Evolutionary conservation across 2,888 invertebrate species (phyloP).

Genomic region (Lamproptera curius): DNA sequence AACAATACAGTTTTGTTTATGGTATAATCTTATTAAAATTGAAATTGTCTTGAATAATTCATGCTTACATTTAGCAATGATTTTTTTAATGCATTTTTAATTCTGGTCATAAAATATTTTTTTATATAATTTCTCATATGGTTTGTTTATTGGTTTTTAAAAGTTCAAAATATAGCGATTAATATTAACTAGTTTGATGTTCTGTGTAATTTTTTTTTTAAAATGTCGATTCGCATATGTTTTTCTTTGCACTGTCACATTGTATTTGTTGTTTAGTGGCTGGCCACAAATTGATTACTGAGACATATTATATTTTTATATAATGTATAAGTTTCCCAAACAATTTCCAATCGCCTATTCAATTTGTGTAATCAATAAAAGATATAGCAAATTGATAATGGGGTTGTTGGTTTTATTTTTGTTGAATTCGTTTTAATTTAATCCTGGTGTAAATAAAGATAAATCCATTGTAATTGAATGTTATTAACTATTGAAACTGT

Average conservation of each 20-base stretch:
- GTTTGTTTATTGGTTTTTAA: no score
- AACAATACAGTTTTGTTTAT: no score
- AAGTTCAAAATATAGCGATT: no score
- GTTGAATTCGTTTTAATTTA: not conserved
- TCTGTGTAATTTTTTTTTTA: not conserved
- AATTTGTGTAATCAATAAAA: constrained; percentile 76
- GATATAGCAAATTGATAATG: constrained; percentile 66
- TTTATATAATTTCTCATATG: not conserved
- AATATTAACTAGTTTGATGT: no score
- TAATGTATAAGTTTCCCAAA: constrained; percentile 48
- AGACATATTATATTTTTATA: constrained; percentile 65
- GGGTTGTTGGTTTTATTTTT: constrained; percentile 40
- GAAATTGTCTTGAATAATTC: no score
- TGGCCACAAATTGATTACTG: constrained; percentile 66
- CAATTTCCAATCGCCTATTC: constrained; percentile 63
- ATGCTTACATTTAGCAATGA: no score
- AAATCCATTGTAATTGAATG: not conserved
- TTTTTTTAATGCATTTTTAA: no score
- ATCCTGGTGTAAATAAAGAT: not conserved
- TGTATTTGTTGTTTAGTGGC: constrained; percentile 59
- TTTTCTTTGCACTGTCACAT: constrained; percentile 32
- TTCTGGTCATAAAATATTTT: no score
- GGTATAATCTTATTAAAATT: no score
- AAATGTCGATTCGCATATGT: constrained; percentile 14
- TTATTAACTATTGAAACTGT: no score